phyloP scores from a whole-genome alignment of 2,113 vertebrate genomes.

The Pampusana beccarii region DNA sequence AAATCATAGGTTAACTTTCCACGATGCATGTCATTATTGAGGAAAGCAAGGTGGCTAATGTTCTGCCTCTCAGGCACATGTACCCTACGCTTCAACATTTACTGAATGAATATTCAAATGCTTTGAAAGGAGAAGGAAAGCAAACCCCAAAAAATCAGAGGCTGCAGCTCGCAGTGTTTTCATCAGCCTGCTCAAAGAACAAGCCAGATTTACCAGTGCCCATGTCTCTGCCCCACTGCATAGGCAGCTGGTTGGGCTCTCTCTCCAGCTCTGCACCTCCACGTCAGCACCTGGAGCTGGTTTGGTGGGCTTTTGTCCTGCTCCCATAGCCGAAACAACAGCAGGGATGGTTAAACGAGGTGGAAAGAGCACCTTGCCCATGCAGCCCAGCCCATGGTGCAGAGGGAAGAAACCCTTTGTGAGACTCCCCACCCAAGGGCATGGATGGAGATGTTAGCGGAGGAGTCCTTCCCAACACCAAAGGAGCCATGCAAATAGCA shows the following conservation, averaged over 20 bases:
- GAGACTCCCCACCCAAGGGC: accelerated
- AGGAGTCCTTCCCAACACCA: not conserved
- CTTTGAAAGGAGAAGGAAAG: not conserved
- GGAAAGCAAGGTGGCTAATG: not conserved
- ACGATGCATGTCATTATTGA: not conserved
- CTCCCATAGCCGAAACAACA: not conserved
- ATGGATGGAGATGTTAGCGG: not conserved
- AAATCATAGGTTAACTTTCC: not conserved
- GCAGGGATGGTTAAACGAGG: not conserved
- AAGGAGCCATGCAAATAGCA: not conserved
- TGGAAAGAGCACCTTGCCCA: not conserved
- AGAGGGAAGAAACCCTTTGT: not conserved
- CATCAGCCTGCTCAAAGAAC: not conserved
- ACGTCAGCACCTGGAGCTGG: not conserved
- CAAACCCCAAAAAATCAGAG: not conserved
- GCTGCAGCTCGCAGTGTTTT: not conserved
- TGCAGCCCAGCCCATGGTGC: accelerated
- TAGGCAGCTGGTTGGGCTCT: not conserved
- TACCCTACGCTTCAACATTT: not conserved
- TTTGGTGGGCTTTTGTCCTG: not conserved
- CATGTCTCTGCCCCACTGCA: accelerated
- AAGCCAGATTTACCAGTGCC: not conserved
- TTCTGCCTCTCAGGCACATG: not conserved
- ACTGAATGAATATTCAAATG: conserved; percentile 15
- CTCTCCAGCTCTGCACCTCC: not conserved